Evolutionary conservation across 2,797 vertebrate genomes (phyloP), one percentile per base, ranked within the genome.

Genomic region (Harpagifer antarcticus): DNA sequence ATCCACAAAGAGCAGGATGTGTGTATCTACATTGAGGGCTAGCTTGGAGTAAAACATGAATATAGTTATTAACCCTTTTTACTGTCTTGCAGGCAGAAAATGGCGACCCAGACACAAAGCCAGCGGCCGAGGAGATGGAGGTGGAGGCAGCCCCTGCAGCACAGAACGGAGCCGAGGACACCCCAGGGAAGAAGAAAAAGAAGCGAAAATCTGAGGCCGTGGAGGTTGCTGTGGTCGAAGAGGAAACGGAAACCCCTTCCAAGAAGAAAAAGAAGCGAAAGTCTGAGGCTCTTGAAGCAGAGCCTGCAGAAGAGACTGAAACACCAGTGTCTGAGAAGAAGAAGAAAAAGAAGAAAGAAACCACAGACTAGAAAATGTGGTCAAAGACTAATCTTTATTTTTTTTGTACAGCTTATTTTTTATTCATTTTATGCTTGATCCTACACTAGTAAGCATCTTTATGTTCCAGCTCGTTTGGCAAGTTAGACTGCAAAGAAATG

Each of bases 261-360:
- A 91, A 92, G 64, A 92, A 94, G 82, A 93, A 93, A 59, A 93
- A 92, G 74, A 94, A 92, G 55, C 76, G 1, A 63, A 86, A 86
- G 71, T 57, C 44, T 45, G 89, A 91, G 16, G 17, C 23, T 0
- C 74, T 87, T 62, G 78, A 95, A 31, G 72, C 89, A 75, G 86
- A 95, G 90, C 50, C 89, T 66, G 40, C 76, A 71, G 74, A 48
- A 2, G 76, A 64, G 58, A 3, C 40, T 0, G 76, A 79, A 55
- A 47, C 56, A 0, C 82, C 81, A 0, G 64, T 81, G 17, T 19
- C 85, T 0, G 81, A 95, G 45, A 93, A 92, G 14, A 94, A 93
- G 4, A 95, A 93, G 72, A 94, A 92, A 2, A 95, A 93, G 68
- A 93, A 89, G 79, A 79, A 81, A 20, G 60, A 69, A 19, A n/a